Base-by-base conservation (phyloP, 1,140 invertebrate genomes). In the Halictus rubicundus region DNA sequence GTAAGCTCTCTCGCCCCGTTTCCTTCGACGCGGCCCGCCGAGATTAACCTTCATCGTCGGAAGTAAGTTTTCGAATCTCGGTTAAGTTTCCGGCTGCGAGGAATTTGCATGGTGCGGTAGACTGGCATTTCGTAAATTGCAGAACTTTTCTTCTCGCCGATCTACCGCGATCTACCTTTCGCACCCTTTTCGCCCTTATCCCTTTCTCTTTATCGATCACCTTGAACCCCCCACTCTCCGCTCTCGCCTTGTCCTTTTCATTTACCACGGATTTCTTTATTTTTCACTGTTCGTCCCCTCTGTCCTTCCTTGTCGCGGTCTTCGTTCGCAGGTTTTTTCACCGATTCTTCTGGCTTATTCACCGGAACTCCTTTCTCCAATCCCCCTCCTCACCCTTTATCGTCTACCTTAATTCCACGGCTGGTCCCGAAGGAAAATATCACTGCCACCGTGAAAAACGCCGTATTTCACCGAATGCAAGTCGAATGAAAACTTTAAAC, bases 71-170 rank as follows among this genome's bases (percentile, higher is more conserved):
- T 81, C 82, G 82, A 72, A 84, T 80, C 82, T 74, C 66, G 57
- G 78, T 70, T 63, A 73, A 85, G 83, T 81, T 85, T 61, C 80
- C 83, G 57, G 54, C 80, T 63, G 65, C 63, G 46, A 57, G 83
- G 80, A 86, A 86, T 86, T 85, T 82, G 74, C 78, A 84, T 81
- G 68, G 79, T 60, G 78, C 68, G 74, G 74, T 74, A 54, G 74
- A 80, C 83, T 77, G 71, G 80, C 77, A 82, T 86, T 86, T 86
- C 66, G 61, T 79, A 85, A 86, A 86, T 86, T 86, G 71, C 80
- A 75, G 72, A 86, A 86, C 84, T 86, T 86, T 85, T 79, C 80
- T 80, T 73, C 52, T 49, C 32, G 57, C 42, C 66, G 77, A 77
- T 88, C 78, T 52, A 37, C 57, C 32, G 68, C 39, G 68, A 52